Evolutionary conservation across 2,113 vertebrate species (phyloP).

Genomic region (Bostrychus sinensis): DNA sequence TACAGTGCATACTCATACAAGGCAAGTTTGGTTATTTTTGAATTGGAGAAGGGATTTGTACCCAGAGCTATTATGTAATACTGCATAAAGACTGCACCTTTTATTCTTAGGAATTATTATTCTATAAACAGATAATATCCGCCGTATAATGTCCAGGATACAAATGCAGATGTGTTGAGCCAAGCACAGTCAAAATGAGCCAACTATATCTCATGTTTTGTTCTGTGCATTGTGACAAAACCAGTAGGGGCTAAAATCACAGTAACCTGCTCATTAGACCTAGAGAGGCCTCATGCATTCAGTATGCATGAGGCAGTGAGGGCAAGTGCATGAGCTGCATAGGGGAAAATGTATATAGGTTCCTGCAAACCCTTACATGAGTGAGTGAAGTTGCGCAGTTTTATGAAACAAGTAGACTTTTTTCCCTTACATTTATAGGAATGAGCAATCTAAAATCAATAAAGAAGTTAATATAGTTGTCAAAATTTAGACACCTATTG

Average conservation of each 20-base stretch:
- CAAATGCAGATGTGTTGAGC: not conserved
- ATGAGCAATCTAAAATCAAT: no score
- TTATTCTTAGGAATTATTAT: not conserved
- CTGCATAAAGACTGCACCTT: not conserved
- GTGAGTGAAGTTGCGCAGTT: no score
- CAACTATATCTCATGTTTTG: slow-evolving; percentile 3
- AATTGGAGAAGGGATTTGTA: no score
- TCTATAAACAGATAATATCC: not conserved
- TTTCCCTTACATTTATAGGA: no score
- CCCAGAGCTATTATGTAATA: not conserved
- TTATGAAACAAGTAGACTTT: no score
- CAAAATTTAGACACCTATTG: no score
- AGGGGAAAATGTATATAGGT: not conserved
- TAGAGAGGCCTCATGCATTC: not conserved
- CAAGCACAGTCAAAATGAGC: not conserved
- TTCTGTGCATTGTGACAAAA: slow-evolving; percentile 22
- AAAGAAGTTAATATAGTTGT: no score
- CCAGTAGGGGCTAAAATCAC: slow-evolving; percentile 22
- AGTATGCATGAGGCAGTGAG: slow-evolving; percentile 1
- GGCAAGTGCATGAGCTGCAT: not conserved
- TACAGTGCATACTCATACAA: no score
- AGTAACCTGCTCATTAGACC: slow-evolving; percentile 5
- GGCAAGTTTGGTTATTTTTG: no score
- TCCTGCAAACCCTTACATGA: no score
- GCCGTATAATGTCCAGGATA: not conserved